phyloP scores from a whole-genome alignment of 2,888 invertebrate genomes.

The Lycocerus yunnanus region DNA sequence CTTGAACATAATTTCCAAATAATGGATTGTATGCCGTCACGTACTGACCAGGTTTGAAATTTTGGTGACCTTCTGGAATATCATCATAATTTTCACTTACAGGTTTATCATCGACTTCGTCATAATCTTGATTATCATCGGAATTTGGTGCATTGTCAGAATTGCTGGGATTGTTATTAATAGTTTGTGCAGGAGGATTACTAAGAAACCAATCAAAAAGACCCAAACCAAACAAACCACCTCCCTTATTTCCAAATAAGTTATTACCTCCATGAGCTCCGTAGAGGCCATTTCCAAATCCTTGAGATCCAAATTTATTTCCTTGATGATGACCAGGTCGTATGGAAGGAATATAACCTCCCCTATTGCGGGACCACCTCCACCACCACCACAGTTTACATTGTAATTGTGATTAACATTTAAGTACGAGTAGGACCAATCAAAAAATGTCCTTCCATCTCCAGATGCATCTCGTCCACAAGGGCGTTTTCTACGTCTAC shows the following conservation, averaged over 20 bases:
- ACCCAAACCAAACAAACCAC: conserved; percentile 4
- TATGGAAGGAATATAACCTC: background rate
- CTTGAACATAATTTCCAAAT: conserved; percentile 28
- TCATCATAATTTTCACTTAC: conserved; percentile 20
- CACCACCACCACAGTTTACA: conserved; percentile 1
- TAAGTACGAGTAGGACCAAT: conserved; percentile 27
- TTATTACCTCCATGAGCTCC: background rate
- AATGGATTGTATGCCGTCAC: conserved; percentile 29
- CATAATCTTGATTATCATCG: background rate
- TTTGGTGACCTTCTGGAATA: conserved; percentile 12
- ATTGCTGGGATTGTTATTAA: background rate
- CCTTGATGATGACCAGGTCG: conserved; percentile 2
- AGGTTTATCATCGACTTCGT: conserved; percentile 11
- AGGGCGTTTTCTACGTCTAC: background rate
- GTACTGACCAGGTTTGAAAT: conserved; percentile 5
- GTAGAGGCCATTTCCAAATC: background rate
- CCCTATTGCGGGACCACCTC: background rate
- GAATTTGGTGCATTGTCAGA: background rate
- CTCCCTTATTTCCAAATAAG: background rate
- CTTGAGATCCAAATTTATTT: background rate
- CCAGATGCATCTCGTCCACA: conserved; percentile 3
- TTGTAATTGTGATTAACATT: conserved; percentile 32
- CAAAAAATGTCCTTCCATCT: conserved; percentile 32
- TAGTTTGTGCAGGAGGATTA: background rate
- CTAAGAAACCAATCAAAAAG: background rate